These are phyloP conservation scores for Spheniscus mendiculus DNA, from an alignment of 2,113 vertebrate genomes.

Conservation along the genomic window DNA sequence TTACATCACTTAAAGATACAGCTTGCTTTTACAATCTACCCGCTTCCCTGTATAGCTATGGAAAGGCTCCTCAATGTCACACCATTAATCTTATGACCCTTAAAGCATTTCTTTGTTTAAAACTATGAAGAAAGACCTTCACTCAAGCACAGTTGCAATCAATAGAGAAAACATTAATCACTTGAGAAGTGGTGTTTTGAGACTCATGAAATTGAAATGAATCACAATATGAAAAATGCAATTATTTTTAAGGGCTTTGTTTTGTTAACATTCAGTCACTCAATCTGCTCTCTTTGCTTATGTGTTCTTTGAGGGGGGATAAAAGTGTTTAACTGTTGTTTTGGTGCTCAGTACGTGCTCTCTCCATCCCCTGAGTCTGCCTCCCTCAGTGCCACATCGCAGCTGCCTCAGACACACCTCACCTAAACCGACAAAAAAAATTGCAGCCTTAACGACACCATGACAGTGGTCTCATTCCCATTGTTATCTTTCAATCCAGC, in stretches of 20 bases:
- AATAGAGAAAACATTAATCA: conserved; percentile 78
- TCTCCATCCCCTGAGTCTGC: background rate
- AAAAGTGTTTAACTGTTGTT: background rate
- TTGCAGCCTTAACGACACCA: background rate
- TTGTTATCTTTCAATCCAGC: background rate
- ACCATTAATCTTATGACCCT: background rate
- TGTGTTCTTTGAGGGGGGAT: background rate
- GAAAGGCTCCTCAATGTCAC: background rate
- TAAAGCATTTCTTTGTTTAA: conserved; percentile 46
- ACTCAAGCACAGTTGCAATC: conserved; percentile 62
- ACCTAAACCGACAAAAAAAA: background rate
- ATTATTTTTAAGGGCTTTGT: conserved; percentile 72
- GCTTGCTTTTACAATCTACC: background rate
- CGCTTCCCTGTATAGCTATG: background rate
- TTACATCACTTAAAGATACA: background rate
- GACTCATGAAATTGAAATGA: conserved; percentile 72
- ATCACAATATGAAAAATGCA: conserved; percentile 71
- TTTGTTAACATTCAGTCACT: conserved; percentile 68
- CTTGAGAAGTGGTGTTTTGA: conserved; percentile 68
- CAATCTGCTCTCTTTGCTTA: conserved; percentile 13
- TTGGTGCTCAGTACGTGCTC: background rate
- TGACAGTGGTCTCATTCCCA: background rate
- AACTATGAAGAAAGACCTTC: conserved; percentile 19
- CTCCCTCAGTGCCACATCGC: accelerated
- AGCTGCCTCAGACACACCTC: background rate